These are phyloP conservation scores for Cephus sareptanus DNA, from an alignment of 2,888 invertebrate genomes.

Conservation along the genomic window DNA sequence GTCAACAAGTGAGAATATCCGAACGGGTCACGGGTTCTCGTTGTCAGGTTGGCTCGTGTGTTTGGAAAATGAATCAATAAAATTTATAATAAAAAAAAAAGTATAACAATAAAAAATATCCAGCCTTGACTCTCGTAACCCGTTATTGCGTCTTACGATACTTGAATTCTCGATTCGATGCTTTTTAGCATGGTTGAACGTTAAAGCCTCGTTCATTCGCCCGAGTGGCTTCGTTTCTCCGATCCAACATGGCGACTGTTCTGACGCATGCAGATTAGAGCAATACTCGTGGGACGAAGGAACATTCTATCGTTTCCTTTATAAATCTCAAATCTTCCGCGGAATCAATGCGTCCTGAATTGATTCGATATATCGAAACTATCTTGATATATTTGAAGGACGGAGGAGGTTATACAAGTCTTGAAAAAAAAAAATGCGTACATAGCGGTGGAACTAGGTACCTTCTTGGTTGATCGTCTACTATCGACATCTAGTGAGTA, in stretches of 20 bases:
- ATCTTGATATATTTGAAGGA: neutral
- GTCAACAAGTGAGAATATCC: neutral
- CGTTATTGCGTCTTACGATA: neutral
- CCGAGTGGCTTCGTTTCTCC: neutral
- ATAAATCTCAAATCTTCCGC: neutral
- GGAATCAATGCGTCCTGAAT: neutral
- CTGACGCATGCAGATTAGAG: neutral
- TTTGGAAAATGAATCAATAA: neutral
- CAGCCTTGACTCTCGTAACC: neutral
- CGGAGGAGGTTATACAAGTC: neutral
- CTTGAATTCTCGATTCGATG: neutral
- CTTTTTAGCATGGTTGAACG: neutral
- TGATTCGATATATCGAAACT: neutral
- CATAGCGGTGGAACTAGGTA: neutral
- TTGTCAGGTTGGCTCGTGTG: neutral
- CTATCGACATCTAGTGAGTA: neutral
- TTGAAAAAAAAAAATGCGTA: no score
- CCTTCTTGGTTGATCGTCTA: neutral
- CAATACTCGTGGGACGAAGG: neutral
- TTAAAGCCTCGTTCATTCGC: neutral
- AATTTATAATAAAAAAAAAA: neutral
- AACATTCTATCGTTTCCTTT: neutral
- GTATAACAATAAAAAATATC: neutral
- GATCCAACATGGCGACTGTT: neutral
- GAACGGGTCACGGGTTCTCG: neutral